These are phyloP conservation scores for Platysternon megacephalum DNA, from an alignment of 2,113 vertebrate species.

Conservation along the genomic window DNA sequence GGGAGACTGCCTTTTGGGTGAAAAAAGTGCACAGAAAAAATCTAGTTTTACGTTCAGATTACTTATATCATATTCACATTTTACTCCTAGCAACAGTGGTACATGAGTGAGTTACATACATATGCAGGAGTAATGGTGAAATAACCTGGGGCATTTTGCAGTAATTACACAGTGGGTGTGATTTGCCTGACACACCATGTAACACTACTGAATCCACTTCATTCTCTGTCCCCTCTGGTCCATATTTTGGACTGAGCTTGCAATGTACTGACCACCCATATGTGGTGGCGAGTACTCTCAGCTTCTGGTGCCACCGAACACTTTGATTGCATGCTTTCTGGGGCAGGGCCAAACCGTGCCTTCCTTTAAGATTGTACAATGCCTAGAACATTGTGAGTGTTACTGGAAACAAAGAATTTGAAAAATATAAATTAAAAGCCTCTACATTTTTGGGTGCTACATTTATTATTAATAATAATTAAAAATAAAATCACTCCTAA, in stretches of 20 bases:
- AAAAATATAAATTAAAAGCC: not conserved
- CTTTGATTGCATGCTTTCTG: not conserved
- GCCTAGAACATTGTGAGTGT: not conserved
- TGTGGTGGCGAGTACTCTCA: not conserved
- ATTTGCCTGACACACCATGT: not conserved
- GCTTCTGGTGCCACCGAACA: not conserved
- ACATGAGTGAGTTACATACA: not conserved
- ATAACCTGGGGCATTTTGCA: not conserved
- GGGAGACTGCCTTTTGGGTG: not conserved
- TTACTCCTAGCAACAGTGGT: not conserved
- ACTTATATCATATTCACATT: not conserved
- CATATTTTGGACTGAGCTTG: not conserved
- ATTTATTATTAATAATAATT: not conserved
- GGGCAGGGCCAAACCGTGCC: not conserved
- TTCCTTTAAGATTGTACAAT: not conserved
- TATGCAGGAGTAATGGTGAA: not conserved
- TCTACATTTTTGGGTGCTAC: not conserved
- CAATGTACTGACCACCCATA: not conserved
- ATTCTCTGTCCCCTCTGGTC: not conserved
- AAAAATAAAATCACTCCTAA: not conserved
- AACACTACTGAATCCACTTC: not conserved
- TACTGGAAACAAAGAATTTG: not conserved
- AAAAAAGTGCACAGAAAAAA: not conserved
- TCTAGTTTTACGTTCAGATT: not conserved
- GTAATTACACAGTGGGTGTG: not conserved